Conservation (phyloP, 2,797 vertebrate genomes). For the Myotis daubentonii region DNA sequence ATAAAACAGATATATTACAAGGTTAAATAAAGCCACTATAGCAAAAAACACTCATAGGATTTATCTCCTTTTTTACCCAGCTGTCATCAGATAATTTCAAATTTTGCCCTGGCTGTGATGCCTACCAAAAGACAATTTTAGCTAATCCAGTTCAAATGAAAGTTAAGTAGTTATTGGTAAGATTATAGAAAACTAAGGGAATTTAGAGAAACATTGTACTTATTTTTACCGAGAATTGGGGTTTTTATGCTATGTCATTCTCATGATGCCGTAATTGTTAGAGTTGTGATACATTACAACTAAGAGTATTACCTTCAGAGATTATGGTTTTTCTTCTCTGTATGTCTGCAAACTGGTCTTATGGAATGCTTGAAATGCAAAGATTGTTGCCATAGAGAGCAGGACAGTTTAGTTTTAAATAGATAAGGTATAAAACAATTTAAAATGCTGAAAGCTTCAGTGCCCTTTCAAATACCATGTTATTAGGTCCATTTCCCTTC, state of each 20-base stretch:
- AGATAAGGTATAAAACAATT: not conserved
- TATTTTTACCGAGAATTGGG: conserved; percentile 8
- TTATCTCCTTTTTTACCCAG: not conserved
- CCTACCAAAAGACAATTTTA: conserved; percentile 11
- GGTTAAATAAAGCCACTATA: not conserved
- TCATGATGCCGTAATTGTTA: not conserved
- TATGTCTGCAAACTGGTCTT: not conserved
- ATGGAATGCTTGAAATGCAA: conserved; percentile 15
- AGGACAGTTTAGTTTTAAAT: not conserved
- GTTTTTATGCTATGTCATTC: not conserved
- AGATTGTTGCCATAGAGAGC: not conserved
- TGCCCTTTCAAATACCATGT: not conserved
- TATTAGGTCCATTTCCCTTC: not conserved
- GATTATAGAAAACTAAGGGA: not conserved
- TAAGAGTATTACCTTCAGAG: not conserved
- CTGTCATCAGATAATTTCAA: not conserved
- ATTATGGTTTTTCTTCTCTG: not conserved
- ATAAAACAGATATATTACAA: not conserved
- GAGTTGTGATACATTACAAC: not conserved
- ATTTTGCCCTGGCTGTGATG: not conserved
- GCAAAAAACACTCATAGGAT: not conserved
- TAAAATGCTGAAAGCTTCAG: not conserved
- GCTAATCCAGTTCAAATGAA: not conserved
- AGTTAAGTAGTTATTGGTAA: conserved; percentile 8
- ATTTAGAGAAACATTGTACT: not conserved